Evolutionary conservation across 2,888 invertebrate genomes (phyloP).

Genomic region (Chironomus tentans): DNA sequence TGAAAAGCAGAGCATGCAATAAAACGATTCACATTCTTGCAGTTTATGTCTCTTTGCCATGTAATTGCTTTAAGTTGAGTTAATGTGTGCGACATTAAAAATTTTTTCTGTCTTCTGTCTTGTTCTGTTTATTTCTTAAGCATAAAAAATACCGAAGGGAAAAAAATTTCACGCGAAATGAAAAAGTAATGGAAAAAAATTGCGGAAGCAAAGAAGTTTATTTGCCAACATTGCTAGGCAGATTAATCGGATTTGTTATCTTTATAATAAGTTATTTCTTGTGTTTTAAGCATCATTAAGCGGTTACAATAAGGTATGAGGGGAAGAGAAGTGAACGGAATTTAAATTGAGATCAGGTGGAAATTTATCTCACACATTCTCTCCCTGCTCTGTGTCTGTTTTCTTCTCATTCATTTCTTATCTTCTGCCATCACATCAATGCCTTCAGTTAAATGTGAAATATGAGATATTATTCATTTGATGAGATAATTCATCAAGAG

Average conservation of each 20-base stretch:
- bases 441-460: constrained; percentile 8
- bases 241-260: constrained; percentile 21
- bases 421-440: not conserved
- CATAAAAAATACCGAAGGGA: too few relatives aligned
- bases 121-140: too few relatives aligned
- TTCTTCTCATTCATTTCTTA: not conserved
- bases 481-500: constrained; percentile 22
- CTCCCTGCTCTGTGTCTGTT: not conserved
- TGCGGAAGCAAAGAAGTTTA: not conserved
- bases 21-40: not conserved
- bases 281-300: constrained; percentile 12
- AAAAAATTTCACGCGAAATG: too few relatives aligned
- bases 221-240: not conserved
- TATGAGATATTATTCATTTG: constrained; percentile 24
- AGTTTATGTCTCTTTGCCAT: not conserved
- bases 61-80: not conserved
- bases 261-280: constrained; percentile 22
- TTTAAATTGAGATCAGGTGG: not conserved
- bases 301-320: not conserved
- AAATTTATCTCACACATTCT: constrained; percentile 1
- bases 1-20: not conserved
- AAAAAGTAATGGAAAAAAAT: too few relatives aligned
- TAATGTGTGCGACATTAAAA: not conserved
- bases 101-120: not conserved
- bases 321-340: not conserved